A percentile compares a stretch with the other conserved stretches of the same genome.
phyloP scores from a whole-genome alignment of 2,113 vertebrate genomes.

The Onychorhynchus coronatus region DNA sequence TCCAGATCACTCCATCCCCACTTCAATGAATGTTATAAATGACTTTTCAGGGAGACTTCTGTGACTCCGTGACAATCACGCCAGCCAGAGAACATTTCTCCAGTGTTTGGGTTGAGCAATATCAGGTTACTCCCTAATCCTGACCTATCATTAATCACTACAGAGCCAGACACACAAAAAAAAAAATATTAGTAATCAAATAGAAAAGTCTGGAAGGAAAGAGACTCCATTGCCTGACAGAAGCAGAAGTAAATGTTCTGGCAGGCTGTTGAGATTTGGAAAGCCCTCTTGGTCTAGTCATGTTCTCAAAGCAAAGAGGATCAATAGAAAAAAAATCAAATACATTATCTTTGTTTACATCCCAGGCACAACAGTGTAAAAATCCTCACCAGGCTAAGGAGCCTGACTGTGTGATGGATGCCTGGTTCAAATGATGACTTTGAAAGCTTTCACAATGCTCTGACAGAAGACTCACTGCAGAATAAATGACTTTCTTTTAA shows the following conservation, averaged over 20 bases:
- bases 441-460: slow-evolving; percentile 71
- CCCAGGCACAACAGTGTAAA: slow-evolving; percentile 63
- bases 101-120: neutral
- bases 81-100: neutral
- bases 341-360: slow-evolving; percentile 75
- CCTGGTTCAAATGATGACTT: slow-evolving; percentile 70
- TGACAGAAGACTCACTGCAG: slow-evolving; percentile 71
- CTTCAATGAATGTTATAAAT: neutral
- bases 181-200: neutral
- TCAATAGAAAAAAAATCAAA: slow-evolving; percentile 77
- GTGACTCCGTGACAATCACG: neutral
- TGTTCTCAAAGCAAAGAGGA: slow-evolving; percentile 50
- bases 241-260: slow-evolving; percentile 13
- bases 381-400: slow-evolving; percentile 52
- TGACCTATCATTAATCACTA: slow-evolving; percentile 40
- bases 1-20: neutral
- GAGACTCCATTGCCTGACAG: neutral
- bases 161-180: neutral
- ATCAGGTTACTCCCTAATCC: neutral
- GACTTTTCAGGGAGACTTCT: neutral
- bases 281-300: slow-evolving; percentile 22
- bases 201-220: slow-evolving; percentile 10
- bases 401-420: slow-evolving; percentile 62
- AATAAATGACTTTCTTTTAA: slow-evolving; percentile 76
- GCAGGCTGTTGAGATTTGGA: slow-evolving; percentile 29